A percentile compares a stretch with the other conserved stretches of the same genome.
Evolutionary conservation across 2,888 invertebrate genomes (phyloP).

Genomic region (Ditula angustiorana): DNA sequence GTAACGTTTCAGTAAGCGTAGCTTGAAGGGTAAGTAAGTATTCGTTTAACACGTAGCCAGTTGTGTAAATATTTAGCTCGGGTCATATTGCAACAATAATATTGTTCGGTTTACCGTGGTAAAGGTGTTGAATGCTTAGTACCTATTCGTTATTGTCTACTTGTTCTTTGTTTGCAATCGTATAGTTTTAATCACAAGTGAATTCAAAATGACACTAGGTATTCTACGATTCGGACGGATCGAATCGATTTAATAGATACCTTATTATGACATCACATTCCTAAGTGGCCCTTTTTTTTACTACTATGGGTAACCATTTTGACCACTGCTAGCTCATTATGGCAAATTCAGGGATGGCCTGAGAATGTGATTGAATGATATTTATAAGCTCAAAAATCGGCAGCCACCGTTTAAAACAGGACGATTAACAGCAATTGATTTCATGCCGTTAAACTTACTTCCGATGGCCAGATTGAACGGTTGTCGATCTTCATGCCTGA

Average conservation of each 20-base stretch:
- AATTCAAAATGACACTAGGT: no score
- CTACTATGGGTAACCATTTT: no score
- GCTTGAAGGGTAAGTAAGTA: neutral
- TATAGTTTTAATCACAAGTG: neutral
- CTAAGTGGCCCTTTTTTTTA: no score
- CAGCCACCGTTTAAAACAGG: no score
- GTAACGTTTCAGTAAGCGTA: neutral
- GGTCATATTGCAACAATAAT: neutral
- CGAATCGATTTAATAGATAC: no score
- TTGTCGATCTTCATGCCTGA: slow-evolving; percentile 26
- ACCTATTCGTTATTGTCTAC: neutral
- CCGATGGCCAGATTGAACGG: slow-evolving; percentile 23
- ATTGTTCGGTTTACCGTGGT: no score
- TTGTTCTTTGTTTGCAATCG: neutral
- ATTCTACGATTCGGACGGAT: no score
- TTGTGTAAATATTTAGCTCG: neutral
- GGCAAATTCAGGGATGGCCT: no score
- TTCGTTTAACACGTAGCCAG: neutral
- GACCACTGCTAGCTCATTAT: no score
- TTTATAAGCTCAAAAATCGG: no score
- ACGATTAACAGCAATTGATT: neutral
- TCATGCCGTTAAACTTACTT: slow-evolving; percentile 17
- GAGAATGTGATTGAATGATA: no score
- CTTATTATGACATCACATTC: no score
- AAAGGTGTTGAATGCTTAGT: neutral